phyloP scores from a whole-genome alignment of 2,113 vertebrate genomes.

The human region DNA sequence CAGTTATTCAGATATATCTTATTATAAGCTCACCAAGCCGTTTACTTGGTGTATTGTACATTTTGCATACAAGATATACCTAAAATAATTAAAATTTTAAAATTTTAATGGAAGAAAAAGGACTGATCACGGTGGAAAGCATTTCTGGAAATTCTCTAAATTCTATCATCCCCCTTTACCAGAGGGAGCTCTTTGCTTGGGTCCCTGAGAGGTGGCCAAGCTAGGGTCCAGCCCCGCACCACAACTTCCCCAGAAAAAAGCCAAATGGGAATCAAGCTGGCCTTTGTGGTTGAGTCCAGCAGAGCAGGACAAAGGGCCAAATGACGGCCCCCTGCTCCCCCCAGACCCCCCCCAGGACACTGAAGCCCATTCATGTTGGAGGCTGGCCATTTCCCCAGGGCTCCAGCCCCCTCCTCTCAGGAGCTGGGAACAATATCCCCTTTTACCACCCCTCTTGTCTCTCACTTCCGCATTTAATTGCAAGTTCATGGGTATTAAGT shows the following conservation, averaged over 20 bases:
- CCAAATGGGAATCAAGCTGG: constrained; percentile 90
- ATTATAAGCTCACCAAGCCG: not conserved
- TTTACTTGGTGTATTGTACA: not conserved
- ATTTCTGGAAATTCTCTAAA: not conserved
- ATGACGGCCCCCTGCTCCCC: constrained; percentile 81
- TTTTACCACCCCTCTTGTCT: constrained; percentile 88
- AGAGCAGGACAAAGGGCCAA: constrained; percentile 89
- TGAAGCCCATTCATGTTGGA: constrained; percentile 87
- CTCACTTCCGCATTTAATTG: constrained; percentile 93
- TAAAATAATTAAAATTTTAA: not conserved
- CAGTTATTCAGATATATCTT: not conserved
- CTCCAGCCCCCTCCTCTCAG: constrained; percentile 75
- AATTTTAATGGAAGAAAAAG: not conserved
- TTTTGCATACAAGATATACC: not conserved
- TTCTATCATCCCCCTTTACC: constrained; percentile 37
- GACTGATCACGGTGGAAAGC: not conserved
- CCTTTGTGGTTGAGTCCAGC: constrained; percentile 89
- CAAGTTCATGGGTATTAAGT: constrained; percentile 92
- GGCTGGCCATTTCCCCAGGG: constrained; percentile 80
- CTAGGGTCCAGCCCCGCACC: constrained; percentile 9
- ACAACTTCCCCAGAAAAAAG: constrained; percentile 75
- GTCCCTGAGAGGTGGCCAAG: constrained; percentile 78
- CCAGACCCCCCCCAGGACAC: constrained; percentile 82
- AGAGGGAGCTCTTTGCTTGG: constrained; percentile 69
- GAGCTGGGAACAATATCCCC: constrained; percentile 88